Conservation (phyloP, 2,797 vertebrate species). For the Cuniculus paca region DNA sequence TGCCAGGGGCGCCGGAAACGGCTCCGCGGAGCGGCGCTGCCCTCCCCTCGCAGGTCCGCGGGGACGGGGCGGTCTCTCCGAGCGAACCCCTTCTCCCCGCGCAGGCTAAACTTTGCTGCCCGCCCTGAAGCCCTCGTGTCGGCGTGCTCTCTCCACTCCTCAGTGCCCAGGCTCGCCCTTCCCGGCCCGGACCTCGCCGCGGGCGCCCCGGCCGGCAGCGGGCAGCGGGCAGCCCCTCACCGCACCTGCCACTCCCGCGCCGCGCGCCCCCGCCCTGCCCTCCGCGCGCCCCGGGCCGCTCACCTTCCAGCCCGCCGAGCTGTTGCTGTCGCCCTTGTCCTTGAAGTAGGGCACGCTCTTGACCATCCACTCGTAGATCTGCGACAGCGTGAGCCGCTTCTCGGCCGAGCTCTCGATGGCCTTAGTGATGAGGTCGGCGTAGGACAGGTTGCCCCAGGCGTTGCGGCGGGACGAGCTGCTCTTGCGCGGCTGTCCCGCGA, state of each 20-base stretch:
- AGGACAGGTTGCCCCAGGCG: constrained; percentile 99
- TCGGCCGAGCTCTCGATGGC: constrained; percentile 98
- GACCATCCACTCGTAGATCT: constrained; percentile 99
- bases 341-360: constrained; percentile 98
- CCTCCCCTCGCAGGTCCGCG: not conserved
- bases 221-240: not conserved
- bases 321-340: constrained; percentile 99
- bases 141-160: not conserved
- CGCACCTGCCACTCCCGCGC: not conserved
- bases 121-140: not conserved
- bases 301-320: constrained; percentile 99
- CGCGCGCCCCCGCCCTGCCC: not conserved
- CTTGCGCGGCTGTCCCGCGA: constrained; percentile 93
- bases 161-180: not conserved
- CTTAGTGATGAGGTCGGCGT: constrained; percentile 98
- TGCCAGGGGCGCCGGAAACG: constrained; percentile 5
- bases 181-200: not conserved
- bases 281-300: constrained; percentile 34
- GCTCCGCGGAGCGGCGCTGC: not conserved
- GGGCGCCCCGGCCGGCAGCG: not conserved
- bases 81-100: not conserved
- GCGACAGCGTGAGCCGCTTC: constrained; percentile 96
- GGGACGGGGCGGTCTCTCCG: not conserved
- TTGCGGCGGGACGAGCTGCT: constrained; percentile 97
- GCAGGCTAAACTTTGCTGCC: constrained; percentile 39